Evolutionary conservation across 2,113 vertebrate genomes (phyloP).

Genomic region (Calyptommatus sinebrachiatus): DNA sequence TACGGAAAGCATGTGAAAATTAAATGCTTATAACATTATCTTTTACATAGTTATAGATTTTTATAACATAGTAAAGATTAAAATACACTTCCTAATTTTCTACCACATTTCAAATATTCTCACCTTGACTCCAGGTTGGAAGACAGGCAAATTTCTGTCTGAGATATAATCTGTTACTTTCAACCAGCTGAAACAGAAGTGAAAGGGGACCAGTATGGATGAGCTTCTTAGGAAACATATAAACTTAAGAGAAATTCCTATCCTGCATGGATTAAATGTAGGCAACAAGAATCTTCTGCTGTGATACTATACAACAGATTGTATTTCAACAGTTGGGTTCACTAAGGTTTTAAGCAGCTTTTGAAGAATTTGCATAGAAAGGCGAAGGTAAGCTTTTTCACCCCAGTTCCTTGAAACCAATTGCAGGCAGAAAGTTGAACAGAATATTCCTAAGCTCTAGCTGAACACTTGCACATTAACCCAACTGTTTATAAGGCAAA

Average conservation of each 20-base stretch:
- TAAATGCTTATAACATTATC: background rate
- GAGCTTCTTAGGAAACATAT: background rate
- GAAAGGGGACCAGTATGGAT: background rate
- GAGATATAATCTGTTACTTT: slow-evolving; percentile 88
- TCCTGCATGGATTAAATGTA: too few relatives aligned
- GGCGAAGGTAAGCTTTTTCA: background rate
- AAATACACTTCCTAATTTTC: background rate
- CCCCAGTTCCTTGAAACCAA: background rate
- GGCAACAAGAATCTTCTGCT: too few relatives aligned
- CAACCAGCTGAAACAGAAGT: slow-evolving; percentile 80
- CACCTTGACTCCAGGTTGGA: slow-evolving; percentile 91
- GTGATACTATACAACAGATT: too few relatives aligned
- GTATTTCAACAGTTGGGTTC: too few relatives aligned
- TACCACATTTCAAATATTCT: slow-evolving; percentile 17
- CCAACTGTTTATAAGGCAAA: background rate
- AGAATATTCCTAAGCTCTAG: background rate
- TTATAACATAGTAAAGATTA: background rate
- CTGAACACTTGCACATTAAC: background rate
- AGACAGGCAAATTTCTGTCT: slow-evolving; percentile 84
- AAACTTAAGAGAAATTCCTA: background rate
- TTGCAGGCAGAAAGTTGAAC: background rate
- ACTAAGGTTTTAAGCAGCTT: background rate
- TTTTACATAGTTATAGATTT: background rate
- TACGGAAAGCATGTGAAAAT: background rate
- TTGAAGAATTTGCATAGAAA: background rate